Conservation (phyloP, 2,797 vertebrate genomes). For the Pantherophis alleghaniensis region DNA sequence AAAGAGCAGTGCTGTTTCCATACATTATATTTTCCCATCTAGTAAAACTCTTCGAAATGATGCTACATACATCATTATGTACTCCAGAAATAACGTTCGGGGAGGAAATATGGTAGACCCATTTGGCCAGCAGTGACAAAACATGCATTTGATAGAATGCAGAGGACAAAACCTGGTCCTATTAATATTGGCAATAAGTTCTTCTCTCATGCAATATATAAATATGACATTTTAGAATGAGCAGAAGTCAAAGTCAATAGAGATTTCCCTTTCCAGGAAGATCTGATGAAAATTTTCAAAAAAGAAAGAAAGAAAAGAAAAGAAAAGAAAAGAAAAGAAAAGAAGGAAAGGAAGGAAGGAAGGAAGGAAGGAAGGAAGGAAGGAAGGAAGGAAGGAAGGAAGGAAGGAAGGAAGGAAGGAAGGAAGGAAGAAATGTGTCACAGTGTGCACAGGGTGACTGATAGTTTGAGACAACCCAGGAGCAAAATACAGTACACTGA, state of each 20-base stretch:
- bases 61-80: neutral
- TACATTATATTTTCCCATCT: neutral
- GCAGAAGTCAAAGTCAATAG: neutral
- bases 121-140: neutral
- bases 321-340: too few relatives aligned
- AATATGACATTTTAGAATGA: neutral
- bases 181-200: neutral
- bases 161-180: neutral
- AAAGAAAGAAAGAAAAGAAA: too few relatives aligned
- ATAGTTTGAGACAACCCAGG: too few relatives aligned
- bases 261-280: neutral
- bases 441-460: too few relatives aligned
- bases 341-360: too few relatives aligned
- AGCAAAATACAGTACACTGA: too few relatives aligned
- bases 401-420: too few relatives aligned
- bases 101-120: neutral
- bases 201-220: neutral
- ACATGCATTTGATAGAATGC: neutral
- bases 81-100: neutral
- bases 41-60: neutral
- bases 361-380: fast-evolving
- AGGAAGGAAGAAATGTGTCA: too few relatives aligned
- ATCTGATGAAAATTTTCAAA: too few relatives aligned
- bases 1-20: neutral
- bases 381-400: too few relatives aligned